Base-by-base conservation (phyloP, 1,140 invertebrate species). In the Leptopilina clavipes region DNA sequence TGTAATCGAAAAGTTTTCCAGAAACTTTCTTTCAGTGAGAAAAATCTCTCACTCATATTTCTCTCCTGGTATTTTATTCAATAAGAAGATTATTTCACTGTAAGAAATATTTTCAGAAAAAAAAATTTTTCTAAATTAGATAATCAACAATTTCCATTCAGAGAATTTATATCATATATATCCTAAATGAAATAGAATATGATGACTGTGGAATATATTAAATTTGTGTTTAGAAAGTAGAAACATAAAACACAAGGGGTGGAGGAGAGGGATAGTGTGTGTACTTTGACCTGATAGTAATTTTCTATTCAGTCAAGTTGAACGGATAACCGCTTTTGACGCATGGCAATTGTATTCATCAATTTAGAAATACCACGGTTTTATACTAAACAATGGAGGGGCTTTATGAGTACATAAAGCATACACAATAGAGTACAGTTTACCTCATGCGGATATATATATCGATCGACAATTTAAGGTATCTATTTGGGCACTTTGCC, bases 391-490 rank as follows among this genome's bases (percentile, higher is more conserved):
- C 86, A 88, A 88, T 87, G 70, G 83, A 83, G 70, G 83, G 82
- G 81, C 86, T 87, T 87, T 86, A 87, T 85, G 87, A 86, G 86
- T 83, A 84, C 78, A 82, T 84, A 82, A 86, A 87, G 84, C 83
- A 72, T 79, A 77, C 77, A 82, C 85, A 87, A 85, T 85, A 79
- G 81, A 85, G 82, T 77, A 31, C 78, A 65, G 74, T 78, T 74
- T 74, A 78, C 79, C 75, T 79, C 74, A 75, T 74, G 70, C 25
- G 71, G 54, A 72, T 73, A 71, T 75, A 72, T 78, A 76, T 59
- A 74, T 65, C 44, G 56, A 71, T 43, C 72, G 22, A 75, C 76
- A 78, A 76, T 77, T 77, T 40, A 73, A 73, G 71, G 74, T 25
- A 18, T 65, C 74, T 18, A 71, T 74, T 31, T 72, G 52, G 31